These are phyloP conservation scores for Staurois parvus DNA, from an alignment of 2,797 vertebrate genomes.

Conservation along the genomic window DNA sequence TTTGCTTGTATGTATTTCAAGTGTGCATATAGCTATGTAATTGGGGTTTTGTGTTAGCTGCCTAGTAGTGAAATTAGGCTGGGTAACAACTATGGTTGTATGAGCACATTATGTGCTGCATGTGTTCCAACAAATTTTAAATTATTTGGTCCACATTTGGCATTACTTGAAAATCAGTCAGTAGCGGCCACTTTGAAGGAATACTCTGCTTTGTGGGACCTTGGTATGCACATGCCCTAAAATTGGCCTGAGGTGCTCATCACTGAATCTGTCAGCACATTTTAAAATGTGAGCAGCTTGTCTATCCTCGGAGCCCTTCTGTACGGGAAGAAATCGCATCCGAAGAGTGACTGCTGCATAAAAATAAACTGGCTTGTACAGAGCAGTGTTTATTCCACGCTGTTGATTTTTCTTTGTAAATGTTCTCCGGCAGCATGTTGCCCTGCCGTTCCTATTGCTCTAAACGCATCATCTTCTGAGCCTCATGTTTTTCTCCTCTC, in stretches of 20 bases:
- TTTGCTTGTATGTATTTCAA: not conserved
- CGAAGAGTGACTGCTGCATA: not conserved
- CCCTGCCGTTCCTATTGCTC: constrained; percentile 34
- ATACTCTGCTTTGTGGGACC: not conserved
- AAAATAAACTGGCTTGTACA: not conserved
- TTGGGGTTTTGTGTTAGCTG: too few relatives aligned
- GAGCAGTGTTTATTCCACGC: not conserved
- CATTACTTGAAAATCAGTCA: too few relatives aligned
- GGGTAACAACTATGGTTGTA: not conserved
- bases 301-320: not conserved
- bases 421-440: constrained; percentile 13
- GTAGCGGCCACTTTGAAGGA: too few relatives aligned
- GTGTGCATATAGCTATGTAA: not conserved
- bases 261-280: not conserved
- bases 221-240: not conserved
- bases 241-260: not conserved
- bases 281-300: not conserved
- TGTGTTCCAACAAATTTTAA: not conserved
- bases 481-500: constrained; percentile 41
- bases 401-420: not conserved
- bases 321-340: not conserved
- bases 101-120: too few relatives aligned
- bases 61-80: not conserved
- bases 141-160: not conserved
- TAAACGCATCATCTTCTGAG: constrained; percentile 36